Percentiles rank a stretch among this genome's conserved stretches.
phyloP scores from a whole-genome alignment of 2,888 invertebrate species.

The Empis stercorea region DNA sequence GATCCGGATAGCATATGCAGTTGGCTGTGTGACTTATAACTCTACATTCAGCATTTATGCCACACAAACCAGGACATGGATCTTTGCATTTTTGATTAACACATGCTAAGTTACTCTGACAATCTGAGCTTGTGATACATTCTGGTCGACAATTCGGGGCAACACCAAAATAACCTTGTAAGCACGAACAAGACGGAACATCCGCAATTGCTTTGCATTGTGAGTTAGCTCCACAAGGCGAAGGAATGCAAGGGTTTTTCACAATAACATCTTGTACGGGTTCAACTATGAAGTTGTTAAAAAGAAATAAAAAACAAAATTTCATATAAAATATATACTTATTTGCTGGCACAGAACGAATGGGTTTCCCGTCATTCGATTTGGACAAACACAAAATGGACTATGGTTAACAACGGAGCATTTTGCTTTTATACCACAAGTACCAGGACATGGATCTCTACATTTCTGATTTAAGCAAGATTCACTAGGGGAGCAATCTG shows the following conservation, averaged over 20 bases:
- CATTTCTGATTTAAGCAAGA: constrained; percentile 71
- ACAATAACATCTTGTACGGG: constrained; percentile 36
- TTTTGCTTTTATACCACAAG: constrained; percentile 62
- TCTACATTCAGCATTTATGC: constrained; percentile 57
- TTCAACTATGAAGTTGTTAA: constrained; percentile 28
- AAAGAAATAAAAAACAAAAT: neutral
- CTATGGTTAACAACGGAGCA: constrained; percentile 71
- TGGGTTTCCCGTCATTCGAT: constrained; percentile 58
- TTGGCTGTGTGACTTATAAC: constrained; percentile 63
- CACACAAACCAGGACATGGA: constrained; percentile 61
- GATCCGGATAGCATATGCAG: constrained; percentile 53
- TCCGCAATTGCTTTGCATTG: constrained; percentile 54
- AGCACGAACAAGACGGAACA: constrained; percentile 62
- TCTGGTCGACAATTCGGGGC: constrained; percentile 70
- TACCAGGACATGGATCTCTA: constrained; percentile 66
- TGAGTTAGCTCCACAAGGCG: constrained; percentile 70
- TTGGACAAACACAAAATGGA: constrained; percentile 63
- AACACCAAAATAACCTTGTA: constrained; percentile 49
- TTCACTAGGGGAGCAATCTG: constrained; percentile 59
- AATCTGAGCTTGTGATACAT: constrained; percentile 66
- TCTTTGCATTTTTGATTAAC: constrained; percentile 63
- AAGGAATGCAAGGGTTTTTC: constrained; percentile 58
- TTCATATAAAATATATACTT: constrained; percentile 34
- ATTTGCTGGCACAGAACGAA: constrained; percentile 51
- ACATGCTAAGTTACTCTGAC: constrained; percentile 54